These are phyloP conservation scores for Epiperipatus broadwayi DNA, from an alignment of 2,888 invertebrate genomes.

Conservation along the genomic window DNA sequence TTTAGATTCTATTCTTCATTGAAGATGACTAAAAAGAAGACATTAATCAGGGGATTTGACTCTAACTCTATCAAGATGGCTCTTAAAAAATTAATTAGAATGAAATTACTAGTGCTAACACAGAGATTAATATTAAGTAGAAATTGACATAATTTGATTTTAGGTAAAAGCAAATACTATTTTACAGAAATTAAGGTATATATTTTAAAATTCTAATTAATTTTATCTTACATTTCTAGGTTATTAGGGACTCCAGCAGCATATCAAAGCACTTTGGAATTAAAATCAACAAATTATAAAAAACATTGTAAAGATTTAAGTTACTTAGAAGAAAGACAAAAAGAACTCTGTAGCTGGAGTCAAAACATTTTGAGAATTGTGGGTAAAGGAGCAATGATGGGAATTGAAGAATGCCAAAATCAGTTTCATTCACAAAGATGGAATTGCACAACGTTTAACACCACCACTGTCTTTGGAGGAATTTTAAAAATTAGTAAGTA, in stretches of 20 bases:
- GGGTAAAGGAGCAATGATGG: slow-evolving; percentile 57
- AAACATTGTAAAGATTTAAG: slow-evolving; percentile 48
- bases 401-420: slow-evolving; percentile 70
- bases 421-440: slow-evolving; percentile 69
- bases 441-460: slow-evolving; percentile 68
- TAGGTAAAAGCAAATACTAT: too few relatives aligned
- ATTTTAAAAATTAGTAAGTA: slow-evolving; percentile 66
- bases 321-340: slow-evolving; percentile 48
- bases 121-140: too few relatives aligned
- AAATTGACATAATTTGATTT: too few relatives aligned
- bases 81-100: too few relatives aligned
- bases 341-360: slow-evolving; percentile 46
- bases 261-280: slow-evolving; percentile 25
- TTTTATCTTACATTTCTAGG: too few relatives aligned
- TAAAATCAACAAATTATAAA: slow-evolving; percentile 34
- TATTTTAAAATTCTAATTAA: too few relatives aligned
- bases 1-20: too few relatives aligned
- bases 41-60: too few relatives aligned
- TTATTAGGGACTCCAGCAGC: slow-evolving; percentile 33
- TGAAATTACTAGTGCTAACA: too few relatives aligned
- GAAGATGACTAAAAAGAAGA: too few relatives aligned
- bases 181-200: too few relatives aligned
- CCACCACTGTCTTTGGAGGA: slow-evolving; percentile 60
- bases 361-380: slow-evolving; percentile 56
- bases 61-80: too few relatives aligned